A percentile compares a stretch with the other conserved stretches of the same genome.
Conservation (phyloP, 2,797 vertebrate species). For the Triplophysa yarkandensis region DNA sequence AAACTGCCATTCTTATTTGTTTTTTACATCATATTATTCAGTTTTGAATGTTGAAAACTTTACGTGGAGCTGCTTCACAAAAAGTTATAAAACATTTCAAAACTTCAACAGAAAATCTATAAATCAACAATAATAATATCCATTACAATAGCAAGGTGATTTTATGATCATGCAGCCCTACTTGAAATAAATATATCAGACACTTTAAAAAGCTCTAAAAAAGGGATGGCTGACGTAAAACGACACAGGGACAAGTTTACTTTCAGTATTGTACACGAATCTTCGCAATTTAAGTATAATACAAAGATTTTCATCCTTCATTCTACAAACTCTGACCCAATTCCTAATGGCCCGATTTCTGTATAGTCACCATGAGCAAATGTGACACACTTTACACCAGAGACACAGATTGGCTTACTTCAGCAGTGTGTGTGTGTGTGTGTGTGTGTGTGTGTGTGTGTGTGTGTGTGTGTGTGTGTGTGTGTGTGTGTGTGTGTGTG, state of each 20-base stretch:
- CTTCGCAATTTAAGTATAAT: neutral
- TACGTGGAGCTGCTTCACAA: no score
- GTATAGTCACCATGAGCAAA: constrained; percentile 12
- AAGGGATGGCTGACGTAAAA: neutral
- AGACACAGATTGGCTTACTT: constrained; percentile 1
- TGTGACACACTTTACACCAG: constrained; percentile 5
- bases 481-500: neutral
- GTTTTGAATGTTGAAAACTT: no score
- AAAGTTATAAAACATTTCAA: no score
- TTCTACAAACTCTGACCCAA: constrained; percentile 21
- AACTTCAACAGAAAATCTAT: no score
- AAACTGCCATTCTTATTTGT: no score
- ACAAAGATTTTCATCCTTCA: neutral
- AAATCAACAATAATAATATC: no score
- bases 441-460: neutral
- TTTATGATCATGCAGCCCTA: no score
- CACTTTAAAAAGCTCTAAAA: no score
- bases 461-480: neutral
- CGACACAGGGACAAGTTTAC: neutral
- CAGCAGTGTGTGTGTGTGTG: constrained; percentile 10
- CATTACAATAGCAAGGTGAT: no score
- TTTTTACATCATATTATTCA: no score
- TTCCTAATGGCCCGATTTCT: constrained; percentile 7
- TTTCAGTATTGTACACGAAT: neutral
- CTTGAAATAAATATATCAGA: no score